Percentiles rank a stretch among this genome's conserved stretches.
Conservation (phyloP, 2,797 vertebrate genomes). For the Sebastes oblongus region DNA sequence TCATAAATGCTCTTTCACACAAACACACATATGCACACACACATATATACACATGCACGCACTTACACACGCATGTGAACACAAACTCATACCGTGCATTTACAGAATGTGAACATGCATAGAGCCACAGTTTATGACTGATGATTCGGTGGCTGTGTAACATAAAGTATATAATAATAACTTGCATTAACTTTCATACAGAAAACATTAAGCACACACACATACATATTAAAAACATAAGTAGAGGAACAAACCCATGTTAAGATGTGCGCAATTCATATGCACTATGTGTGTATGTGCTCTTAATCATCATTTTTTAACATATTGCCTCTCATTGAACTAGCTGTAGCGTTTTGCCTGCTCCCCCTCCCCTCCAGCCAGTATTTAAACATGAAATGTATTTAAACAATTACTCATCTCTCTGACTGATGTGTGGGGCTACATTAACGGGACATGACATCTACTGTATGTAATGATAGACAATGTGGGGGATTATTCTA, state of each 20-base stretch:
- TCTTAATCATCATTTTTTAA: constrained; percentile 59
- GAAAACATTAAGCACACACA: constrained; percentile 47
- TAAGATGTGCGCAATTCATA: constrained; percentile 54
- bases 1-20: constrained; percentile 41
- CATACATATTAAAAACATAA: constrained; percentile 37
- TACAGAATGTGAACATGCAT: constrained; percentile 59
- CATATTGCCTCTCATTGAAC: constrained; percentile 72
- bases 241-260: constrained; percentile 47
- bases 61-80: constrained; percentile 62
- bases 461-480: constrained; percentile 75
- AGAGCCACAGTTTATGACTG: constrained; percentile 51
- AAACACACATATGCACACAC: constrained; percentile 20
- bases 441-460: constrained; percentile 72
- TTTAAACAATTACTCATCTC: constrained; percentile 79
- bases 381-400: constrained; percentile 82
- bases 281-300: constrained; percentile 69
- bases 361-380: constrained; percentile 66
- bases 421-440: constrained; percentile 70
- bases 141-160: constrained; percentile 64
- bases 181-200: constrained; percentile 63
- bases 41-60: constrained; percentile 25
- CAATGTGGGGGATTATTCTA: constrained; percentile 68
- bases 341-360: constrained; percentile 84
- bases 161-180: constrained; percentile 65
- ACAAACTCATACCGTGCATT: constrained; percentile 54